A percentile compares a stretch with the other conserved stretches of the same genome.
phyloP scores from a whole-genome alignment of 2,113 vertebrate species.

The Chaetura pelagica region DNA sequence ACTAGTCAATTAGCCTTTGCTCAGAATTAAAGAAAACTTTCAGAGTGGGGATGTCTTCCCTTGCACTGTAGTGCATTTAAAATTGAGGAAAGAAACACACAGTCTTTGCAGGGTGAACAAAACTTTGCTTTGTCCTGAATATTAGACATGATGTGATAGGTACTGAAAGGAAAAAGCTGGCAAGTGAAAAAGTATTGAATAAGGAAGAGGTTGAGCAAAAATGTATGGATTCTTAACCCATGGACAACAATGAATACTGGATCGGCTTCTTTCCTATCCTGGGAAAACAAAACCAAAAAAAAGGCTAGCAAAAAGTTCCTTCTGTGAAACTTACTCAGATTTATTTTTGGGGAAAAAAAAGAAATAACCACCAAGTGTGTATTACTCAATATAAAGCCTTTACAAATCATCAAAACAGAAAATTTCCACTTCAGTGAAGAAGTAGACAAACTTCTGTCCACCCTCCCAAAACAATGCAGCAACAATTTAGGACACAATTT shows the following conservation, averaged over 20 bases:
- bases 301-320: neutral
- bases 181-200: neutral
- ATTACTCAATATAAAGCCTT: neutral
- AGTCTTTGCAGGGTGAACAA: neutral
- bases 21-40: neutral
- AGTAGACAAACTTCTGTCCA: neutral
- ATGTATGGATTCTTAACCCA: neutral
- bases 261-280: neutral
- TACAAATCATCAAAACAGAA: neutral
- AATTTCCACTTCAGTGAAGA: neutral
- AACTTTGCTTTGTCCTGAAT: neutral
- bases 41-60: neutral
- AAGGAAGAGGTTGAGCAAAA: neutral
- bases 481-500: neutral
- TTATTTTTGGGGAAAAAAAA: neutral
- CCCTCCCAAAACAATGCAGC: neutral
- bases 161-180: neutral
- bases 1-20: neutral
- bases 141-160: neutral
- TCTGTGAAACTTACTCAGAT: neutral
- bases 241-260: neutral
- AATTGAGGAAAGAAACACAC: neutral
- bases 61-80: neutral
- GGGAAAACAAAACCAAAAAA: neutral
- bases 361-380: neutral